Evolutionary conservation across 2,888 invertebrate genomes (phyloP), one percentile per base, ranked within the genome.

Genomic region (Encarsia formosa): DNA sequence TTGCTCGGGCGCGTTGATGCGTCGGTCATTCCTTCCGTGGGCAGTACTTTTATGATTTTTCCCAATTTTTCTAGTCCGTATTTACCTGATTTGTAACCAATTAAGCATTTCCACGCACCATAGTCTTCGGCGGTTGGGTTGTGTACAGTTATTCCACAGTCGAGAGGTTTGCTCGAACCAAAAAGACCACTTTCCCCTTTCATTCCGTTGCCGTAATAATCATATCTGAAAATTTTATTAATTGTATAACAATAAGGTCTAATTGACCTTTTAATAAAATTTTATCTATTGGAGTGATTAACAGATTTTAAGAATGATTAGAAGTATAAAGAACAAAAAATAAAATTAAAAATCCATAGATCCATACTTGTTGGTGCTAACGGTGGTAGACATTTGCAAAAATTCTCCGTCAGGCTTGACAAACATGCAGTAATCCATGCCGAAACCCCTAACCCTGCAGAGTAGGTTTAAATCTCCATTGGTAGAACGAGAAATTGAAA

Each of bases 101-200:
- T n/a, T n/a, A 63, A 52, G 43, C 70, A 71, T 52, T 52, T 65
- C 69, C 71, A 71, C n/a, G 57, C 11, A 37, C 69, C 68, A 24
- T 63, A 67, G 57, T 73, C 71, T 13, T 48, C 15, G 13, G 43
- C 11, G 4, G 46, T 46, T 18, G 66, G 64, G 2, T 63, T 51
- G 11, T 45, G 60, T 46, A 71, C 69, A 1, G 61, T 66, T 31
- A 71, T 41, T 24, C 67, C 69, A 52, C 69, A 73, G 29, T 65
- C 62, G 15, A 43, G n/a, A n/a, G 35, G 26, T 32, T 34, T 49
- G 20, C 6, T 22, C 15, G 40, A 34, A 5, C 5, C n/a, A 29
- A 9, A 29, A 13, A 49, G 53, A 52, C 34, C 9, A 20, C 6
- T 3, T 9, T 20, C 20, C 19, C 38, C 26, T 19, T 24, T n/a